These are phyloP conservation scores for Scartelaos histophorus DNA, from an alignment of 2,113 vertebrate genomes.

Conservation along the genomic window DNA sequence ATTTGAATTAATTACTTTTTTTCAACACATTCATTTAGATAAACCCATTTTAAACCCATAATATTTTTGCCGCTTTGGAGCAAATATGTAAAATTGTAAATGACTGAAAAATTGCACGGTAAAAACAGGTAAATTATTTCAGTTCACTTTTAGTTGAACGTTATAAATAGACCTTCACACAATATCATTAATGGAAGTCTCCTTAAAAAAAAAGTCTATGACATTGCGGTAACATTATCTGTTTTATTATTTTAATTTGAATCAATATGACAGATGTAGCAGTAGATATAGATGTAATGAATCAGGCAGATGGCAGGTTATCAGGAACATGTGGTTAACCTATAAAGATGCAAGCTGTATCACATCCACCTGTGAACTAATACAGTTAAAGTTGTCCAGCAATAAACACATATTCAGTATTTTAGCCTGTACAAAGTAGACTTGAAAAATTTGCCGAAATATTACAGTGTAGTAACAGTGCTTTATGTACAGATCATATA, in stretches of 20 bases:
- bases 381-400: not conserved
- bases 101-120: too few relatives aligned
- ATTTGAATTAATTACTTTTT: too few relatives aligned
- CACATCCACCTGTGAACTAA: not conserved
- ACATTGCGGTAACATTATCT: not conserved
- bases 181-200: too few relatives aligned
- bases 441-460: not conserved
- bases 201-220: not conserved
- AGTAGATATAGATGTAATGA: not conserved
- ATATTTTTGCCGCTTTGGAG: too few relatives aligned
- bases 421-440: not conserved
- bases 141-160: not conserved
- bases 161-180: not conserved
- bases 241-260: not conserved
- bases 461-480: slow-evolving; percentile 27
- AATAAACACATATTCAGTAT: not conserved
- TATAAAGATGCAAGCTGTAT: not conserved
- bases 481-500: slow-evolving; percentile 42
- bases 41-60: too few relatives aligned
- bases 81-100: too few relatives aligned
- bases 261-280: not conserved
- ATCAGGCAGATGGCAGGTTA: not conserved
- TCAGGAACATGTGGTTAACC: not conserved
- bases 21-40: too few relatives aligned
- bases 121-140: not conserved